Conservation (phyloP, 30 jellyfish, hydroid and myxozoan species). For the Turritopsis rubra region DNA sequence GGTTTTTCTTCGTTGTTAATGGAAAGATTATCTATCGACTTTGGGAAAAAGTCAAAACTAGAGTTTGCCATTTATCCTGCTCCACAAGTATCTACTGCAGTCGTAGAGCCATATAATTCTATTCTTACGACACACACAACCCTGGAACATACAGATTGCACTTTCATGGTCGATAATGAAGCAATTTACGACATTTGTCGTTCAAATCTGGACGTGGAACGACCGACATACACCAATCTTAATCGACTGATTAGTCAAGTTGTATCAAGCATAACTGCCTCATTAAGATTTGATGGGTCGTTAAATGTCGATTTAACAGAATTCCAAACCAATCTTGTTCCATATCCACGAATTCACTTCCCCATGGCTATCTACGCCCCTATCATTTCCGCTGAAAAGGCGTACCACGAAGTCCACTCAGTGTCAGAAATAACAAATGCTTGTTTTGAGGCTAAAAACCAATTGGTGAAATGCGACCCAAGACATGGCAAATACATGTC, state of each 20-base stretch:
- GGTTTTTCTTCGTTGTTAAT: conserved; percentile 23
- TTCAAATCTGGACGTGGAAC: conserved; percentile 2
- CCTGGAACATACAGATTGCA: conserved; percentile 26
- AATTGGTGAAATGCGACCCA: conserved; percentile 31
- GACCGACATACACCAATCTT: conserved; percentile 30
- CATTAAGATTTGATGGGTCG: conserved; percentile 30
- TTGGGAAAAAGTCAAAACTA: neutral
- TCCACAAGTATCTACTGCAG: conserved; percentile 12
- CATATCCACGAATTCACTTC: conserved; percentile 33
- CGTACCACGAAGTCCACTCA: conserved; percentile 11
- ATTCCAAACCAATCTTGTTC: conserved; percentile 29
- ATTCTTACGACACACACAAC: conserved; percentile 28
- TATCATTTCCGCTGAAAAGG: neutral
- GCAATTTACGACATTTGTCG: conserved; percentile 32
- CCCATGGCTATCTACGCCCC: conserved; percentile 30
- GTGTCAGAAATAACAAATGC: conserved; percentile 27
- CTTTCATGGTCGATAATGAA: conserved; percentile 30
- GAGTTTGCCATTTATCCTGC: conserved; percentile 23
- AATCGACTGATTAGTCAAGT: conserved; percentile 29
- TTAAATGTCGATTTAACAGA: conserved; percentile 28
- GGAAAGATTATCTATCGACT: conserved; percentile 15
- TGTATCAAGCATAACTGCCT: conserved; percentile 20
- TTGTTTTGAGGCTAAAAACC: conserved; percentile 20
- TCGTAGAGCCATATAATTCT: conserved; percentile 32
- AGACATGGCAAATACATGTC: conserved; percentile 25